Conservation (phyloP, 2,113 vertebrate species). For the Carassius gibelio region DNA sequence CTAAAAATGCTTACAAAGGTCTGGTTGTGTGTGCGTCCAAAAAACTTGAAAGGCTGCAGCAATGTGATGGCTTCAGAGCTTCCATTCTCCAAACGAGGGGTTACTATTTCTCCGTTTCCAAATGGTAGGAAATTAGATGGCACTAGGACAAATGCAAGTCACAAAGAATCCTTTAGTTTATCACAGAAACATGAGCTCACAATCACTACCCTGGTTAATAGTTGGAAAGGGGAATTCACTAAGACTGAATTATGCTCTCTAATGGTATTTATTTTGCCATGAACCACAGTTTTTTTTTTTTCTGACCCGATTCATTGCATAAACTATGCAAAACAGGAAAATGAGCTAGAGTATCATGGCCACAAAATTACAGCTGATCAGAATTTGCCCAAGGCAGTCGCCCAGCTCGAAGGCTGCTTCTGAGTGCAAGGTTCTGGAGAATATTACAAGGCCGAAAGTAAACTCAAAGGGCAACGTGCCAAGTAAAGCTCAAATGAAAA, state of each 20-base stretch:
- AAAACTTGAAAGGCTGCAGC: background rate
- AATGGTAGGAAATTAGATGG: background rate
- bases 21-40: background rate
- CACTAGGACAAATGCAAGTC: background rate
- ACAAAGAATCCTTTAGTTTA: background rate
- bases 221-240: background rate
- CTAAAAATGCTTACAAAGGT: background rate
- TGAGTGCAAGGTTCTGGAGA: background rate
- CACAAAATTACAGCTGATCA: background rate
- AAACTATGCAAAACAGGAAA: background rate
- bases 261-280: background rate
- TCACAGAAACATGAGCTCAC: background rate
- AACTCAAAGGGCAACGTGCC: background rate
- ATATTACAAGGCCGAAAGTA: background rate
- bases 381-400: background rate
- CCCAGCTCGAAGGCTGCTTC: accelerated
- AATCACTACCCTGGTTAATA: too few relatives aligned
- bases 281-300: too few relatives aligned
- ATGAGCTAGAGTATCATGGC: background rate
- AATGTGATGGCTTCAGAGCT: background rate
- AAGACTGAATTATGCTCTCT: background rate
- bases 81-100: background rate
- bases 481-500: accelerated
- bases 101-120: background rate
- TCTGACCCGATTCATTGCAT: background rate